These are phyloP conservation scores for Enteromius fasciolatus DNA, from an alignment of 2,797 vertebrate species.

Conservation along the genomic window DNA sequence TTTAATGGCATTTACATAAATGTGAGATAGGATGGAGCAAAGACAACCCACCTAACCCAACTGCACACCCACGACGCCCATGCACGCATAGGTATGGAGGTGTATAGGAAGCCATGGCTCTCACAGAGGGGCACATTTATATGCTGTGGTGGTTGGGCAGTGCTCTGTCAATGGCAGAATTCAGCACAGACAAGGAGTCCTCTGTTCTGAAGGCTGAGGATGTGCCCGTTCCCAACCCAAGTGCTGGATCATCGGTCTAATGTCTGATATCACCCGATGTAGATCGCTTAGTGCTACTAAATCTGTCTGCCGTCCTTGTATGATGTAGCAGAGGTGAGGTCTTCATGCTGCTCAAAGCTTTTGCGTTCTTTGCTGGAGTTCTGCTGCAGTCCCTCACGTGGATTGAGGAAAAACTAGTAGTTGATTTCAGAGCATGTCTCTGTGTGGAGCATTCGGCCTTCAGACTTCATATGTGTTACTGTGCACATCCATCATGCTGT, in stretches of 20 bases:
- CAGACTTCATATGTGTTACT: conserved; percentile 17
- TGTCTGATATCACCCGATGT: conserved; percentile 6
- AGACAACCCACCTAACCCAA: conserved; percentile 45
- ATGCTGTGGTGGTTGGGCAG: conserved; percentile 77
- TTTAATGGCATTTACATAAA: conserved; percentile 56
- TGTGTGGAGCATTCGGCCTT: conserved; percentile 6
- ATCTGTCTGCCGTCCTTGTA: conserved; percentile 10
- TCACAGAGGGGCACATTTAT: conserved; percentile 78
- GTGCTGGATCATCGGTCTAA: conserved; percentile 18
- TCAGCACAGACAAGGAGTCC: conserved; percentile 78
- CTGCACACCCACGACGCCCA: conserved; percentile 58
- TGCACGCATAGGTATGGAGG: conserved; percentile 72
- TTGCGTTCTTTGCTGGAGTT: conserved; percentile 33
- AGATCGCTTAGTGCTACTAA: background rate
- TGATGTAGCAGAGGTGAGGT: conserved; percentile 12
- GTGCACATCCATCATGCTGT: conserved; percentile 24
- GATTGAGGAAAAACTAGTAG: conserved; percentile 18
- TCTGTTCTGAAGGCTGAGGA: conserved; percentile 79
- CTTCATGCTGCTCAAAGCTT: conserved; percentile 14
- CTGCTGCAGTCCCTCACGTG: conserved; percentile 43
- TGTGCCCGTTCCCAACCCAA: conserved; percentile 59
- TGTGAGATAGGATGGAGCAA: conserved; percentile 33
- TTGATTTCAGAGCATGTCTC: conserved; percentile 35
- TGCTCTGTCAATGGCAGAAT: conserved; percentile 77
- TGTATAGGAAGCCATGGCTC: conserved; percentile 70